Base-by-base conservation (phyloP, 2,888 invertebrate genomes). In the Drosophila glabriapex region DNA sequence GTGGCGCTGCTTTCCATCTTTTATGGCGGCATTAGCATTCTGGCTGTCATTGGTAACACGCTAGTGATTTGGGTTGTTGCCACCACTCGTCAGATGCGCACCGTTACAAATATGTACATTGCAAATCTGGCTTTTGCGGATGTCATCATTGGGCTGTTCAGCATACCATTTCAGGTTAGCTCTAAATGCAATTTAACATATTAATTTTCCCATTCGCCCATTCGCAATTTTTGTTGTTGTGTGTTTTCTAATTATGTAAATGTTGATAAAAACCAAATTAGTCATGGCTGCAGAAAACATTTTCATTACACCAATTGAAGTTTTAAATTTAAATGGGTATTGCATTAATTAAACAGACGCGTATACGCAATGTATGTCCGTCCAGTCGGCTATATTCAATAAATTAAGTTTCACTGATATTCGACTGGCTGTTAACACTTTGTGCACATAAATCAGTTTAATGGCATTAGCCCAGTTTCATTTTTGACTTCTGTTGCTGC, bases 21-120 rank as follows among this genome's bases (percentile, higher is more conserved):
- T 82, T 97, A 98, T 91, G 97, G 97, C 2, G 95, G 96, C 43
- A 97, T 97, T 91, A 97, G 97, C 28, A 94, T 97, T 33, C 93
- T 97, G 82, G 97, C 97, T 0, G 96, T 98, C 46, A 95, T 96
- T 10, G 97, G 97, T 1, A 98, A 98, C 93, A 95, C 95, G 33
- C 94, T 97, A n/a, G 97, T 98, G 25, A 97, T 98, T 93, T 96
- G 97, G 96, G 96, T 97, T 66, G 96, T 97, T 31, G 95, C 96
- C 43, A 96, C 96, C 19, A 96, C 96, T 65, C 94, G 95, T 39
- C 95, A 96, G 76, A 97, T 97, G 97, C 95, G 97, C 86, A 97
- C 96, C 74, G 97, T 96, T 80, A 97, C 97, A 53, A 97, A 97
- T 93, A 96, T 96, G 93, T 97, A 97, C 93, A 97, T 97, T 83